Evolutionary conservation across 92 coral and sea anemone genomes (phyloP).

Genomic region (Pocillopora meandrina): DNA sequence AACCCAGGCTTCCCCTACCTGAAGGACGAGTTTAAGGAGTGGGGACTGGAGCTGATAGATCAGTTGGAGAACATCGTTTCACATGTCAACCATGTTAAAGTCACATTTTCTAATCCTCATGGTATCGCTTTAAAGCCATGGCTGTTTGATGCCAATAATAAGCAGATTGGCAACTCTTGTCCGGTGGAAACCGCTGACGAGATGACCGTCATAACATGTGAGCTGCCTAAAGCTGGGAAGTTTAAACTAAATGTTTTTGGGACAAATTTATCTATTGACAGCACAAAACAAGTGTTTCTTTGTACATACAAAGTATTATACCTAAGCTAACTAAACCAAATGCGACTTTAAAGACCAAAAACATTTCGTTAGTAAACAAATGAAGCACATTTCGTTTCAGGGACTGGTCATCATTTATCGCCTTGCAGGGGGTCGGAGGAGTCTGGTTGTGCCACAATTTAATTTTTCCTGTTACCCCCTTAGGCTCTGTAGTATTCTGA

Average conservation of each 20-base stretch:
- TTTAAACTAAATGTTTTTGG: conserved; percentile 48
- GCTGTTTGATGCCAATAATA: conserved; percentile 30
- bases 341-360: no score
- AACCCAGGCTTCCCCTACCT: conserved; percentile 72
- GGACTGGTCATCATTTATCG: no score
- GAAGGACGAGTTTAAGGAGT: conserved; percentile 51
- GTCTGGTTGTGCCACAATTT: no score
- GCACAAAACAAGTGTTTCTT: conserved; percentile 22
- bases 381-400: no score
- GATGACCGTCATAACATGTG: conserved; percentile 22
- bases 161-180: conserved; percentile 38
- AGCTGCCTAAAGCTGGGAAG: conserved; percentile 26
- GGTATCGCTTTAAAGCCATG: conserved; percentile 10
- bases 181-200: conserved; percentile 19
- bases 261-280: conserved; percentile 19
- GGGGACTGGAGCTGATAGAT: conserved; percentile 63
- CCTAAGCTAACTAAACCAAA: background rate
- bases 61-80: conserved; percentile 67
- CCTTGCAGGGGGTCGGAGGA: no score
- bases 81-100: conserved; percentile 43
- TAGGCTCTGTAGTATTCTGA: no score
- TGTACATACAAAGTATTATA: conserved; percentile 34
- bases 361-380: background rate
- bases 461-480: no score
- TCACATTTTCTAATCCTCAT: conserved; percentile 30